phyloP scores from a whole-genome alignment of 53 echinoderm and acorn worm species.

The Paelopatides confundens region DNA sequence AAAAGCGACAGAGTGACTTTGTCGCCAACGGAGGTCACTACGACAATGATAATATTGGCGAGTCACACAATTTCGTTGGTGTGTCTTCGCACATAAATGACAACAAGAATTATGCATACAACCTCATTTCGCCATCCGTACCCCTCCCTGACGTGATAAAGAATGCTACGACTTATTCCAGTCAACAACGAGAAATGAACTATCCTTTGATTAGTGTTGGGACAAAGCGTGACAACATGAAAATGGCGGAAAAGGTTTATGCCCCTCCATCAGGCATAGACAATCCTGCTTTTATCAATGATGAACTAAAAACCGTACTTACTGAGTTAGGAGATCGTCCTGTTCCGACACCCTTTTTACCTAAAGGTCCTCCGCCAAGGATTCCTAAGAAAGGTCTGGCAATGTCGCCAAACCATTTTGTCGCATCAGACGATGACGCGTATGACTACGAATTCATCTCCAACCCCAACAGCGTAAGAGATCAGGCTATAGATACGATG shows the following conservation, averaged over 20 bases:
- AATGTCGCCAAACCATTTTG: too few relatives aligned
- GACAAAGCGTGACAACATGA: neutral
- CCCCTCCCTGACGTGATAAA: neutral
- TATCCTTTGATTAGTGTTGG: neutral
- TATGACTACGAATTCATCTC: neutral
- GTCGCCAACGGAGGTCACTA: neutral
- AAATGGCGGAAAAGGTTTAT: conserved; percentile 2
- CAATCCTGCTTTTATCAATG: neutral
- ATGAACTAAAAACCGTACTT: neutral
- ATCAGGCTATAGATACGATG: neutral
- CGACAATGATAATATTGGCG: neutral
- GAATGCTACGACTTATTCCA: neutral
- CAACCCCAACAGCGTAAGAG: neutral
- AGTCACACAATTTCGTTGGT: neutral
- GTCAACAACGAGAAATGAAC: neutral
- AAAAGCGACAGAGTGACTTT: neutral
- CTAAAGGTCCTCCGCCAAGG: neutral
- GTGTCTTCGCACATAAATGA: neutral
- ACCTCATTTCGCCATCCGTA: neutral
- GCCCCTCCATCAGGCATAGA: neutral
- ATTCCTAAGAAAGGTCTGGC: neutral
- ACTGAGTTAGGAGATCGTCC: neutral
- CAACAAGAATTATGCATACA: neutral
- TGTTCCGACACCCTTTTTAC: neutral
- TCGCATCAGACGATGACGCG: conserved; percentile 10